Evolutionary conservation across 2,888 invertebrate species (phyloP).

Genomic region (Philaethria dido): DNA sequence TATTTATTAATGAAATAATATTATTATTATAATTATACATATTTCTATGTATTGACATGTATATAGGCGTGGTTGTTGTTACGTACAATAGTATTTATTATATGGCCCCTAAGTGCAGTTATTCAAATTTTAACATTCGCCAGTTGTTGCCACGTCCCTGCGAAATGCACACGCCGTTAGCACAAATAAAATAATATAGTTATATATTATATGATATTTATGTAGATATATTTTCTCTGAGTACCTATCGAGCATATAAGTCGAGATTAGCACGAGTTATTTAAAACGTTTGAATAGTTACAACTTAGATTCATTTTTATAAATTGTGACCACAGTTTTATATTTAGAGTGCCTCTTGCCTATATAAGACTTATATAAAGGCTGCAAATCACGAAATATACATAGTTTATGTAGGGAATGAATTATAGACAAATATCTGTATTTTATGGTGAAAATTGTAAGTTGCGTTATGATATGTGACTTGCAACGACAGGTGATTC

Average conservation of each 20-base stretch:
- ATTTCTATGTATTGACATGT: constrained; percentile 84
- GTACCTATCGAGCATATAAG: constrained; percentile 71
- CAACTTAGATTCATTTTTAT: constrained; percentile 78
- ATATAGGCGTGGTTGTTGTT: constrained; percentile 71
- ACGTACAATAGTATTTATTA: constrained; percentile 66
- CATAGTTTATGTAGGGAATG: constrained; percentile 80
- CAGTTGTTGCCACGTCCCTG: constrained; percentile 73
- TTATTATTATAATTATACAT: constrained; percentile 82
- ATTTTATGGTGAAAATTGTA: constrained; percentile 85
- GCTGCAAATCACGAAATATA: constrained; percentile 84
- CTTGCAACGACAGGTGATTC: constrained; percentile 51
- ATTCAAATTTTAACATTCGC: constrained; percentile 84
- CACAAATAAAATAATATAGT: constrained; percentile 64
- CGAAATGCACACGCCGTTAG: constrained; percentile 77
- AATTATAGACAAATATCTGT: constrained; percentile 65
- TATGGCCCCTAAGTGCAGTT: constrained; percentile 80
- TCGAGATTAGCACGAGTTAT: constrained; percentile 75
- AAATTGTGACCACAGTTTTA: constrained; percentile 85
- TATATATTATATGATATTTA: constrained; percentile 47
- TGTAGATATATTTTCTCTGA: constrained; percentile 60
- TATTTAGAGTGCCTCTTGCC: constrained; percentile 87
- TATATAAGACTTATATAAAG: constrained; percentile 85
- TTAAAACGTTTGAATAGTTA: constrained; percentile 74
- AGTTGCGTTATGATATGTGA: constrained; percentile 84
- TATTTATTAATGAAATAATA: constrained; percentile 84